Base-by-base conservation (phyloP, 1,140 invertebrate species). In the Zaprionus davidi region DNA sequence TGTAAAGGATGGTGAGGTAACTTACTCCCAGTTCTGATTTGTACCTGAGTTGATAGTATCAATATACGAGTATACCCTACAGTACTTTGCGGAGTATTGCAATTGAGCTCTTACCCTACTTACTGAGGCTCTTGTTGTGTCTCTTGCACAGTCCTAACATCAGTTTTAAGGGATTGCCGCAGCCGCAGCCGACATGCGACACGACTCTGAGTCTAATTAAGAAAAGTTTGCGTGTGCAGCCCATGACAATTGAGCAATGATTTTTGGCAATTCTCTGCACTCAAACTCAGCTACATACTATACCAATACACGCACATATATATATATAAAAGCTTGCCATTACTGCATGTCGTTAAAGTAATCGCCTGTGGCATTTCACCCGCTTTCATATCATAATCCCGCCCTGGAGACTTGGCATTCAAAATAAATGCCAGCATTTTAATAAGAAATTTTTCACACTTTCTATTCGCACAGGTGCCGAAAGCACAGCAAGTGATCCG, bases 141-240 rank as follows among this genome's bases (percentile, higher is more conserved):
- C 13, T 13, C 3, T 51, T 51, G 46, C 46, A 51, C 46, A 51
- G 17, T 22, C 46, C 46, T 51, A 51, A 51, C 46, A 7, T 51
- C 46, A 24, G 20, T 24, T 51, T 46, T 17, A 46, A 38, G 46
- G 46, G 20, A 51, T 51, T 51, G 20, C 20, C 22, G 20, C 3
- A 22, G 46, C 11, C 20, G 4, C 46, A 5, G 46, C 17, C 17
- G 20, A 51, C 46, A 51, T 51, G 46, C 46, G 46, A 51, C 46
- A 22, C 46, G 46, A 51, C 22, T 46, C 22, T 65, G 59, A 78
- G 71, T 91, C 87, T 91, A 91, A 91, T 91, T 91, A 91, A 88
- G 87, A 91, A 83, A 91, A 91, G 82, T 71, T 87, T 84, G 87
- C 87, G 87, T 90, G 87, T 91, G 75, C 78, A 91, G 83, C 80